Evolutionary conservation across 2,113 vertebrate genomes (phyloP).

Genomic region (Castor canadensis): DNA sequence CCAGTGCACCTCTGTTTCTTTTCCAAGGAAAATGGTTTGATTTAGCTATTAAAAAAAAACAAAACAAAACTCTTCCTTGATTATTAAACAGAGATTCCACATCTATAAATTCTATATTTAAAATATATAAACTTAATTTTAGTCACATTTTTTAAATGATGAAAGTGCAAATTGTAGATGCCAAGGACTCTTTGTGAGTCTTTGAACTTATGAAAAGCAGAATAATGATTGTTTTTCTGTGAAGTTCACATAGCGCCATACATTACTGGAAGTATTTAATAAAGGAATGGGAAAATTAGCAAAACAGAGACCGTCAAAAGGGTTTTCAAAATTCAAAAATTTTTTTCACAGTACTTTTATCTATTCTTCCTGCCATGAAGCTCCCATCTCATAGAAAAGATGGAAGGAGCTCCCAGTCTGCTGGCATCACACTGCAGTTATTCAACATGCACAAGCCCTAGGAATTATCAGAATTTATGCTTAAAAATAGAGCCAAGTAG

Average conservation of each 20-base stretch:
- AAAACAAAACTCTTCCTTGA: not conserved
- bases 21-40: not conserved
- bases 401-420: not conserved
- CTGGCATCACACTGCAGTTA: not conserved
- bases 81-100: not conserved
- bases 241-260: not conserved
- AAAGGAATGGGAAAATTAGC: not conserved
- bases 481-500: not conserved
- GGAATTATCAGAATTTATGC: not conserved
- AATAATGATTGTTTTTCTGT: not conserved
- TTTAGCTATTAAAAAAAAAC: not conserved
- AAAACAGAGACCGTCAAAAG: not conserved
- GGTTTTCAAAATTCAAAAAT: slow-evolving; percentile 11
- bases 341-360: not conserved
- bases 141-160: not conserved
- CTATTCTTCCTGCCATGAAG: not conserved
- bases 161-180: not conserved
- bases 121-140: not conserved
- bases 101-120: not conserved
- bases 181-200: not conserved
- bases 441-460: not conserved
- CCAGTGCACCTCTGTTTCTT: not conserved
- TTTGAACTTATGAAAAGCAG: not conserved
- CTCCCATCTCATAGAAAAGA: not conserved
- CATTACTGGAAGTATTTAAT: not conserved